Percentiles rank a stretch among this genome's conserved stretches.
These are phyloP conservation scores for Euproctis similis DNA, from an alignment of 2,888 invertebrate species.

Conservation along the genomic window DNA sequence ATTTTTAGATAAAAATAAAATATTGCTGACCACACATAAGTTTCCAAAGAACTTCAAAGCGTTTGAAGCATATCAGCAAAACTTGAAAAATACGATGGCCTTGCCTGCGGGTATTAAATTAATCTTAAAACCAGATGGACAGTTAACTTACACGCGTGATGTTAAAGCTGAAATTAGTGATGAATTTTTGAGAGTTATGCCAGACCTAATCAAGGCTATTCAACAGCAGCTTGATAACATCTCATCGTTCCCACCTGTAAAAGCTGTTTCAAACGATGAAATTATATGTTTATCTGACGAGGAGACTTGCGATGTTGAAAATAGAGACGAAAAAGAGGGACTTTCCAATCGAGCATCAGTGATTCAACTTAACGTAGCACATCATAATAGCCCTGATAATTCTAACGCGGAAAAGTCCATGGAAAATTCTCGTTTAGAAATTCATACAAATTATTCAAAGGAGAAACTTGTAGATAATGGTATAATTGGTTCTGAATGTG, in stretches of 20 bases:
- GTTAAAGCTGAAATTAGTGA: neutral
- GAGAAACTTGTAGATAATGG: neutral
- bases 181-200: slow-evolving; percentile 20
- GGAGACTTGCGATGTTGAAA: slow-evolving; percentile 5
- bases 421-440: no score
- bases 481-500: neutral
- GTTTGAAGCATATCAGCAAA: slow-evolving; percentile 6
- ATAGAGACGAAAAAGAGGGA: neutral
- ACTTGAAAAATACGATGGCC: slow-evolving; percentile 2
- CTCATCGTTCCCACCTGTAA: neutral
- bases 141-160: slow-evolving; percentile 12
- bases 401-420: neutral
- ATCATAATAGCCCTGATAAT: neutral
- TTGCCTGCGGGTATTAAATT: slow-evolving; percentile 31
- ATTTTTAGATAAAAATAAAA: slow-evolving; percentile 51
- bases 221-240: slow-evolving; percentile 27
- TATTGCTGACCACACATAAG: slow-evolving; percentile 48
- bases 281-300: slow-evolving; percentile 17
- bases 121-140: slow-evolving; percentile 27
- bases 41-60: slow-evolving; percentile 19
- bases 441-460: neutral
- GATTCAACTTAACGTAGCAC: neutral
- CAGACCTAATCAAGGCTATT: slow-evolving; percentile 29
- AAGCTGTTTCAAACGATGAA: slow-evolving; percentile 7
- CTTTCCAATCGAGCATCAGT: neutral